Evolutionary conservation across 2,888 invertebrate species (phyloP).

Genomic region (Microchrysa polita): DNA sequence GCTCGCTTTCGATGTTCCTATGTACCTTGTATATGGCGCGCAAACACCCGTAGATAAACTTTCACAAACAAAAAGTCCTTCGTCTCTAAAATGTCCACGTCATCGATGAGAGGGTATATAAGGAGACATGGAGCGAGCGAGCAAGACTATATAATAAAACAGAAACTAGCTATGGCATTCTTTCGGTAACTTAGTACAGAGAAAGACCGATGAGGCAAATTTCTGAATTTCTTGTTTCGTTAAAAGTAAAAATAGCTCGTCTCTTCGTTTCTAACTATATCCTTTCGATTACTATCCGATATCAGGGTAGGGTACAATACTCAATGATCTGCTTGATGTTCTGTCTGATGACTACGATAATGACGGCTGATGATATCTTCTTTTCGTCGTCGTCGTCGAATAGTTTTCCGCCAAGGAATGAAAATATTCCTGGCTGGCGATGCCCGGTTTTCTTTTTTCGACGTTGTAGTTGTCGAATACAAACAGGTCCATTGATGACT

Average conservation of each 20-base stretch:
- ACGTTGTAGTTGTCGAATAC: no score
- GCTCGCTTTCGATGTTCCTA: neutral
- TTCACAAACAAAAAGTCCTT: slow-evolving; percentile 14
- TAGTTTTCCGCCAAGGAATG: no score
- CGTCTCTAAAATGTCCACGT: neutral
- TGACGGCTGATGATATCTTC: slow-evolving; percentile 21
- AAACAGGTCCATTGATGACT: no score
- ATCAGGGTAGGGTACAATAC: no score
- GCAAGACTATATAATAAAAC: no score
- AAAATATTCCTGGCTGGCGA: no score
- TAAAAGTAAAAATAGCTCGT: slow-evolving; percentile 8
- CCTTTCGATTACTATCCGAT: no score
- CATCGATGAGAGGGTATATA: neutral
- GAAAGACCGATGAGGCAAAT: slow-evolving; percentile 39
- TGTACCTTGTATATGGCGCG: neutral
- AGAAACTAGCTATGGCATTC: slow-evolving; percentile 7
- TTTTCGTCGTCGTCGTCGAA: no score
- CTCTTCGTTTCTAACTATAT: neutral
- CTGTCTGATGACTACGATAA: slow-evolving; percentile 17
- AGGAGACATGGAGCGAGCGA: slow-evolving; percentile 21
- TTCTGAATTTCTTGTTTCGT: slow-evolving; percentile 36
- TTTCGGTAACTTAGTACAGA: neutral
- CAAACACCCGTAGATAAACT: neutral
- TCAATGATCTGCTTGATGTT: slow-evolving; percentile 24
- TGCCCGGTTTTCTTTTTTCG: no score